Evolutionary conservation across 2,888 invertebrate species (phyloP).

Genomic region (Eucera pruinosa): DNA sequence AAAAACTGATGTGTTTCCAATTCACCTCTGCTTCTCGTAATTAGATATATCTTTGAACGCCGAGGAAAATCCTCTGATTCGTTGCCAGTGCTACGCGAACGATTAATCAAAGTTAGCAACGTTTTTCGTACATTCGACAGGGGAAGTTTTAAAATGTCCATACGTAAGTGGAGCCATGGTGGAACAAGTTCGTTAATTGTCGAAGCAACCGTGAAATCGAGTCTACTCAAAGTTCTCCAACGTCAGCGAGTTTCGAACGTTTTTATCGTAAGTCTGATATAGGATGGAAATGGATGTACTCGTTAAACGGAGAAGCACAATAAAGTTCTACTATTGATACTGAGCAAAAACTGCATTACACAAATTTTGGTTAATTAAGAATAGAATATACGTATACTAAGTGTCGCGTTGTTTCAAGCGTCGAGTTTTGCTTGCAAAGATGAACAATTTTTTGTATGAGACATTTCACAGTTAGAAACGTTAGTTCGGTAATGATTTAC

Average conservation of each 20-base stretch:
- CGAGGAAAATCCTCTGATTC: too few relatives aligned
- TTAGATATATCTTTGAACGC: too few relatives aligned
- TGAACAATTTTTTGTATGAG: not conserved
- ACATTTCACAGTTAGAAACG: not conserved
- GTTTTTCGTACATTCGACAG: not conserved
- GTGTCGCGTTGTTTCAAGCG: constrained; percentile 5
- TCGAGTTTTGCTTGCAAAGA: not conserved
- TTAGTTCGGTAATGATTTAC: not conserved
- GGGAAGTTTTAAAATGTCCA: not conserved
- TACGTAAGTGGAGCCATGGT: not conserved
- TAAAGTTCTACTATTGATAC: constrained; percentile 55
- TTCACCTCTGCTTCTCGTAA: too few relatives aligned
- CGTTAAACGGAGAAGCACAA: constrained; percentile 66
- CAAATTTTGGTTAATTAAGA: constrained; percentile 31
- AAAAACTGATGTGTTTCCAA: too few relatives aligned
- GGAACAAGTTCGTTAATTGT: constrained; percentile 33
- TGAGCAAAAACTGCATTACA: constrained; percentile 38
- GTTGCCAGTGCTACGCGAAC: too few relatives aligned
- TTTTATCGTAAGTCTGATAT: constrained; percentile 56
- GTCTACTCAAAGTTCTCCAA: constrained; percentile 35
- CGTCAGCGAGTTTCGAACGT: constrained; percentile 33
- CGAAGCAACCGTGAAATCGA: constrained; percentile 42
- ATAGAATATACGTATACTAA: not conserved
- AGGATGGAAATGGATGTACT: constrained; percentile 42
- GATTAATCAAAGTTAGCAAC: too few relatives aligned